Evolutionary conservation across 2,888 invertebrate species (phyloP).

Genomic region (Ophioninae sp.): DNA sequence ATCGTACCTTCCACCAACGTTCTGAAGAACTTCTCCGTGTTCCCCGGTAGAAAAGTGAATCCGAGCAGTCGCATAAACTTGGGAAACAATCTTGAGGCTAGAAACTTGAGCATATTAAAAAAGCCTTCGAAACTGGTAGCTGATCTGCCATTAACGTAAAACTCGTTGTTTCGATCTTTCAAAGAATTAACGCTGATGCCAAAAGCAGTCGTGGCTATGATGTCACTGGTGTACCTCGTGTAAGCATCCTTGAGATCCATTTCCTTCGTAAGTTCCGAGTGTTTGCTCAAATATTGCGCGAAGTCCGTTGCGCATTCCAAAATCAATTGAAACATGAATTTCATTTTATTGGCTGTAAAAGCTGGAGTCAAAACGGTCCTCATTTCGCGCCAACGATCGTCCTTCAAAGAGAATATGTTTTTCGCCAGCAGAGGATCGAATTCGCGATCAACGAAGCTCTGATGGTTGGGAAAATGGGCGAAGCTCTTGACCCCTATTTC

Average conservation of each 20-base stretch:
- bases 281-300: conserved; percentile 66
- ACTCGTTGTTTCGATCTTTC: conserved; percentile 82
- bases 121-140: conserved; percentile 58
- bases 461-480: conserved; percentile 70
- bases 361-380: conserved; percentile 72
- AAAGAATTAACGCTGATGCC: conserved; percentile 83
- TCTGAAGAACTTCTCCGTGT: conserved; percentile 57
- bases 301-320: conserved; percentile 70
- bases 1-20: conserved; percentile 77
- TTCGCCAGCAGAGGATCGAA: conserved; percentile 69
- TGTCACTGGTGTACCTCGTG: conserved; percentile 83
- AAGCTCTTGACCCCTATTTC: conserved; percentile 70
- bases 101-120: conserved; percentile 32
- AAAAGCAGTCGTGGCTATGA: conserved; percentile 84
- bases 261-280: conserved; percentile 66
- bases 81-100: conserved; percentile 27
- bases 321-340: conserved; percentile 69
- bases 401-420: conserved; percentile 70
- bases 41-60: conserved; percentile 31
- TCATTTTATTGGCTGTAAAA: conserved; percentile 76
- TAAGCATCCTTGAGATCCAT: conserved; percentile 82
- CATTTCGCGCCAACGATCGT: conserved; percentile 73
- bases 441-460: conserved; percentile 64
- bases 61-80: conserved; percentile 47
- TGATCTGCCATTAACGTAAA: conserved; percentile 79